phyloP scores from a whole-genome alignment of 2,888 invertebrate species.

The Magallana nippona region DNA sequence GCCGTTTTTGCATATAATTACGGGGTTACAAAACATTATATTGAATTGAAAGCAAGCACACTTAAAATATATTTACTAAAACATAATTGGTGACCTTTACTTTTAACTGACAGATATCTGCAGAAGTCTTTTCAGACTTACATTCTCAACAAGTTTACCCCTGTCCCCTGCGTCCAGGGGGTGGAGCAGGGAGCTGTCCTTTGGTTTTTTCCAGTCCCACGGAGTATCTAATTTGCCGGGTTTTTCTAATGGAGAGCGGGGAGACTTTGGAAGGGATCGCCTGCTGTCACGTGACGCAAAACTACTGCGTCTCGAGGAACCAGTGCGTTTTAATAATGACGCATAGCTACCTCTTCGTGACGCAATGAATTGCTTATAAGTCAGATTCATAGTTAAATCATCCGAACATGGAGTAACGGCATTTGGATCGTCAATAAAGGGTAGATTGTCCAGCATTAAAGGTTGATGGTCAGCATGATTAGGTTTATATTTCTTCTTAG shows the following conservation, averaged over 20 bases:
- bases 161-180: constrained; percentile 79
- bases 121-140: constrained; percentile 56
- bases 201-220: constrained; percentile 41
- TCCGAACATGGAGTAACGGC: constrained; percentile 99
- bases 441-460: constrained; percentile 91
- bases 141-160: constrained; percentile 74
- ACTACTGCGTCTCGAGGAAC: constrained; percentile 68
- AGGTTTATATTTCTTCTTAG: constrained; percentile 84
- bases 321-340: constrained; percentile 51
- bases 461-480: constrained; percentile 88
- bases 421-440: constrained; percentile 97
- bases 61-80: no score
- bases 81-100: neutral
- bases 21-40: no score
- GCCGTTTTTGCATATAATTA: no score
- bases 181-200: constrained; percentile 54
- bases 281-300: constrained; percentile 65
- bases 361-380: constrained; percentile 66
- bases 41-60: no score
- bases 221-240: constrained; percentile 67
- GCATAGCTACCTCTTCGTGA: constrained; percentile 68
- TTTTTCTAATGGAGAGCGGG: constrained; percentile 93
- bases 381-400: constrained; percentile 82
- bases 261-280: constrained; percentile 78
- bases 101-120: neutral